Base-by-base conservation (phyloP, 2,888 invertebrate genomes). In the Tetanocera ferruginea region DNA sequence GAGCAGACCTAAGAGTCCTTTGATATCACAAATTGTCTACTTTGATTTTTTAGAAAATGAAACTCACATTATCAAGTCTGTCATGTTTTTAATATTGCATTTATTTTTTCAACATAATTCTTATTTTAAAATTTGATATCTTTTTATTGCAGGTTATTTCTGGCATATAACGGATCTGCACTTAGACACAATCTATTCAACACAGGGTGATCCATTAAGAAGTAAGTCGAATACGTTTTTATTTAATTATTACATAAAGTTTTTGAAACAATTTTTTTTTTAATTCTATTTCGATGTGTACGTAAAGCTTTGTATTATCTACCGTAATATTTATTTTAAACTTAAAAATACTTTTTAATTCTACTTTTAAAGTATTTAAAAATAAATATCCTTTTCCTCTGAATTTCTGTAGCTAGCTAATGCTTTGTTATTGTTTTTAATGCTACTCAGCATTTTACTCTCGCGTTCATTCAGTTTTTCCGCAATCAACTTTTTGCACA, bases 131-230 rank as follows among this genome's bases (percentile, higher is more conserved):
- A 49, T 55, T 1, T 3, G 5, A 19, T 9, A 19, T 19, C n/a
- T 19, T 55, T 78, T 91, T 91, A 89, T 95, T 94, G 2, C 94
- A 97, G 97, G 97, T 85, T 96, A 95, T 90, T 97, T 97, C 91
- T 97, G 97, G 97, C 97, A 97, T 90, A 95, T 97, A 87, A 96
- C 97, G 82, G 97, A 97, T 90, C 93, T 97, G 85, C 97, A 97
- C 90, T 95, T 95, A 91, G 97, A 97, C 88, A 94, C 95, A 6
- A 93, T 94, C 84, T 97, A 96, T 90, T 94, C 95, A 83, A 91
- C 93, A 76, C 93, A 93, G 84, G 95, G 95, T 78, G 95, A 95
- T 88, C 92, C 94, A 83, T 92, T 92, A 88, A 93, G 93, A 91
- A 94, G 95, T 95, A 92, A 93, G 94, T 93, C 90, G 25, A 37